Evolutionary conservation across 2,113 vertebrate genomes (phyloP), one percentile per base, ranked within the genome.

Genomic region (Gymnobelideus leadbeateri): DNA sequence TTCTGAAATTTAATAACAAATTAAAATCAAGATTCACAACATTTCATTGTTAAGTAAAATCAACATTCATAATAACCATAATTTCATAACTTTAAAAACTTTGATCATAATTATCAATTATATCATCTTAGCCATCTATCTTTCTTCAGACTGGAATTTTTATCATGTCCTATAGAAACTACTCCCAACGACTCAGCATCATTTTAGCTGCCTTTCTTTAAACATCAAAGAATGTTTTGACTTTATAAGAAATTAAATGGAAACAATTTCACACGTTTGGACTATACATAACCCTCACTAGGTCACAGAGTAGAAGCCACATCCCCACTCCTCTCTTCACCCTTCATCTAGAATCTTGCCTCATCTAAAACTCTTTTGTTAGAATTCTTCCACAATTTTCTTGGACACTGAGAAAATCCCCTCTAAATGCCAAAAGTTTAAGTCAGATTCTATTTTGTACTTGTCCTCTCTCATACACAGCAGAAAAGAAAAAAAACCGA

Each of bases 1-100:
- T 46, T 97, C 47, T 93, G 84, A 93, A 46, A 94, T 37, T 92
- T 89, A 91, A 93, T 84, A 89, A 51, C 28, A 55, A 52, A 31
- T 94, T 90, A 68, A 46, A 26, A 46, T 2, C 93, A 47, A 93
- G 24, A 21, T 49, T 49, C 47, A 24, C 77, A 50, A 92, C 52
- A 68, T 91, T 94, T 93, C 50, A 96, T 49, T 11, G 49, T 89
- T 31, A 91, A 92, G 3, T 93, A 47, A 53, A 57, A 53, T 55
- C 91, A 92, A 89, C 9, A 68, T 68, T 31, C 28, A 61, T 10
- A 61, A 54, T 10, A 61, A 61, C 28, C 9, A 61, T 61, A 61
- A 28, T 61, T 68, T 37, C 61, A 68, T 68, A 37, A 68, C 14
- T 68, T 16, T 14, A 16, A 61, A 68, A 68, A 61, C 57, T 31